Percentiles rank a stretch among this genome's conserved stretches.
These are phyloP conservation scores for Bradypus variegatus DNA, from an alignment of 2,797 vertebrate genomes.

Conservation along the genomic window DNA sequence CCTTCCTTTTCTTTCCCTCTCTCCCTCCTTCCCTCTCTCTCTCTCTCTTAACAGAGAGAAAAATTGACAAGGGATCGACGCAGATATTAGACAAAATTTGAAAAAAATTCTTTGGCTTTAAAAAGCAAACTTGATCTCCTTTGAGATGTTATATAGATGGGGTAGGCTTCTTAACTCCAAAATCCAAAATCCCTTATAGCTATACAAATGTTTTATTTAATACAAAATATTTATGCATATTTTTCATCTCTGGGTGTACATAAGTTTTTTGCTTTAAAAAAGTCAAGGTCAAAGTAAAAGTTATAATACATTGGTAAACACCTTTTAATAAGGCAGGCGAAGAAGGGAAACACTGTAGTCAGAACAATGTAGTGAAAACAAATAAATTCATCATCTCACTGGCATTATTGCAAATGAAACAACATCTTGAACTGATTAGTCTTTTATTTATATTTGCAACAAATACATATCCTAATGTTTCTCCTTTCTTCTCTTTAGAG, in stretches of 20 bases:
- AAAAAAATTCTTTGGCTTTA: conserved; percentile 48
- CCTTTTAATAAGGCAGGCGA: conserved; percentile 37
- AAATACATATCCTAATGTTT: conserved; percentile 4
- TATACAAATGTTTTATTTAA: conserved; percentile 33
- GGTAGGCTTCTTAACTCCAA: conserved; percentile 45
- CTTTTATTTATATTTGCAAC: conserved; percentile 48
- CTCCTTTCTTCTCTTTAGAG: conserved; percentile 5
- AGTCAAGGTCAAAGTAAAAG: conserved; percentile 36
- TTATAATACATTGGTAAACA: conserved; percentile 51
- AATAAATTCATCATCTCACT: conserved; percentile 15
- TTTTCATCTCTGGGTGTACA: conserved; percentile 42
- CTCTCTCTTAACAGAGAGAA: conserved; percentile 49
- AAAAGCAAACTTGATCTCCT: conserved; percentile 59
- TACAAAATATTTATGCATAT: conserved; percentile 56
- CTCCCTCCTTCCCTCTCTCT: no score
- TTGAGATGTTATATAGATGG: conserved; percentile 47
- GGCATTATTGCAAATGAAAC: conserved; percentile 13
- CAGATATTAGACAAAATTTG: conserved; percentile 61
- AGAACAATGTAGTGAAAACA: conserved; percentile 39
- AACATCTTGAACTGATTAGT: background rate
- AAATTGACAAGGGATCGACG: conserved; percentile 61
- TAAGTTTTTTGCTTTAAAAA: conserved; percentile 48
- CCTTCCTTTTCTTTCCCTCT: no score
- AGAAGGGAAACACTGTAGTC: conserved; percentile 28
- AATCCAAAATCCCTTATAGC: conserved; percentile 57